Evolutionary conservation across 53 echinoderm and acorn worm species (phyloP).

Genomic region (Mesocentrotus franciscanus): DNA sequence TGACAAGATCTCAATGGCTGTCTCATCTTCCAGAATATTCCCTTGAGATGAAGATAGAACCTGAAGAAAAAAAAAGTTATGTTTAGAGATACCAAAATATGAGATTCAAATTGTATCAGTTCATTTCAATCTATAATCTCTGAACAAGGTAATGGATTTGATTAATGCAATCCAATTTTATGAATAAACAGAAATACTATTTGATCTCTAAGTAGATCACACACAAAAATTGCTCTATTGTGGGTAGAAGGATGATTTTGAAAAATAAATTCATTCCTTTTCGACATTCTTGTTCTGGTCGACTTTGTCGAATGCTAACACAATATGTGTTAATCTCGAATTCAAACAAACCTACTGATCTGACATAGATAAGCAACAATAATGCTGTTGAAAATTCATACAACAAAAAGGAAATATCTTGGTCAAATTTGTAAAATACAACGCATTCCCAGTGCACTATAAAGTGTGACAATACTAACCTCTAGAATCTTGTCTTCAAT

Average conservation of each 20-base stretch:
- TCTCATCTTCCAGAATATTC: conserved; percentile 95
- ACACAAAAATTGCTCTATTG: neutral
- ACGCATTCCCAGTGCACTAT: neutral
- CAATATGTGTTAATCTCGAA: neutral
- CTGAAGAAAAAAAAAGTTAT: conserved; percentile 7
- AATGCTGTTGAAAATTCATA: no score
- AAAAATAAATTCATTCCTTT: neutral
- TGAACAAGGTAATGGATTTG: no score
- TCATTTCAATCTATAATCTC: no score
- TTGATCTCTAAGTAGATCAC: neutral
- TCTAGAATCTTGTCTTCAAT: conserved; percentile 95
- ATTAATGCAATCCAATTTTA: no score
- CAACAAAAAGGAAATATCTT: no score
- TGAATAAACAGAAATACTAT: no score
- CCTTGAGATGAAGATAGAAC: conserved; percentile 89
- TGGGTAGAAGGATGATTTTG: neutral
- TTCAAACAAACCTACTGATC: neutral
- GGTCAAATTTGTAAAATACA: neutral
- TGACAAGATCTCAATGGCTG: conserved; percentile 93
- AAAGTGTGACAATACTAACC: conserved; percentile 36
- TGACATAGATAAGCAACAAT: no score
- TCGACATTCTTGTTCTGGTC: no score
- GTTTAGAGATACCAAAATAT: neutral
- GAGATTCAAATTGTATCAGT: neutral
- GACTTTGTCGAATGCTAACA: neutral